A percentile compares a stretch with the other conserved stretches of the same genome.
Conservation (phyloP, 2,797 vertebrate species). For the Tragelaphus eurycerus region DNA sequence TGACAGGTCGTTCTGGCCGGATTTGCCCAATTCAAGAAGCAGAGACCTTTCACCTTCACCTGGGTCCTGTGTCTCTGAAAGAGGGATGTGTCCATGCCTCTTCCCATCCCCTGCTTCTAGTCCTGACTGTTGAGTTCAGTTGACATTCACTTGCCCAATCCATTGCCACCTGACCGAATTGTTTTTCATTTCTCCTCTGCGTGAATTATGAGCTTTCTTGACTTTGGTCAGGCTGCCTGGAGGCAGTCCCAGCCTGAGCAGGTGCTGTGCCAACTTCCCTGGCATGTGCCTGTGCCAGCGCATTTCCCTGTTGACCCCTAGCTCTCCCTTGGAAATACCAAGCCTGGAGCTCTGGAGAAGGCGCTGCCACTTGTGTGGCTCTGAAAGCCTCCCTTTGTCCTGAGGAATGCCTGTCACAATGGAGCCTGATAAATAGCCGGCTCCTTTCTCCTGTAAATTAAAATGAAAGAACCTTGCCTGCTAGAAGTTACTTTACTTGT, state of each 20-base stretch:
- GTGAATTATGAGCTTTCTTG: constrained; percentile 62
- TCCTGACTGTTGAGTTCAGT: background rate
- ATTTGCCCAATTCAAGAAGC: background rate
- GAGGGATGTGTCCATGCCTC: background rate
- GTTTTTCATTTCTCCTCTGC: constrained; percentile 42
- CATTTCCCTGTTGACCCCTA: constrained; percentile 57
- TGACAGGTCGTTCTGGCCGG: background rate
- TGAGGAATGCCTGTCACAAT: constrained; percentile 30
- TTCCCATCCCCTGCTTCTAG: background rate
- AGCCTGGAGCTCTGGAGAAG: constrained; percentile 46
- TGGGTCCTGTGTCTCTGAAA: background rate
- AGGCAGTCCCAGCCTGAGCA: constrained; percentile 45
- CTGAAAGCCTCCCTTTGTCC: constrained; percentile 68
- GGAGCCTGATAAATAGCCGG: constrained; percentile 53
- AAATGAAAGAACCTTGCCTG: constrained; percentile 4
- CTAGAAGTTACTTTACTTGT: constrained; percentile 19
- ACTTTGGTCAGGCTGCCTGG: constrained; percentile 61
- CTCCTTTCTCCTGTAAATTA: constrained; percentile 52
- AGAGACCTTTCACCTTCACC: background rate
- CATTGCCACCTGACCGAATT: background rate
- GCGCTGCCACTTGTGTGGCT: background rate
- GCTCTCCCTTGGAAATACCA: constrained; percentile 61
- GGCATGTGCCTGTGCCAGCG: constrained; percentile 5
- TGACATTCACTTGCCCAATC: background rate
- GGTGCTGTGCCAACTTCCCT: constrained; percentile 65